Evolutionary conservation across 2,888 invertebrate species (phyloP).

Genomic region (Nomada goodeniana): DNA sequence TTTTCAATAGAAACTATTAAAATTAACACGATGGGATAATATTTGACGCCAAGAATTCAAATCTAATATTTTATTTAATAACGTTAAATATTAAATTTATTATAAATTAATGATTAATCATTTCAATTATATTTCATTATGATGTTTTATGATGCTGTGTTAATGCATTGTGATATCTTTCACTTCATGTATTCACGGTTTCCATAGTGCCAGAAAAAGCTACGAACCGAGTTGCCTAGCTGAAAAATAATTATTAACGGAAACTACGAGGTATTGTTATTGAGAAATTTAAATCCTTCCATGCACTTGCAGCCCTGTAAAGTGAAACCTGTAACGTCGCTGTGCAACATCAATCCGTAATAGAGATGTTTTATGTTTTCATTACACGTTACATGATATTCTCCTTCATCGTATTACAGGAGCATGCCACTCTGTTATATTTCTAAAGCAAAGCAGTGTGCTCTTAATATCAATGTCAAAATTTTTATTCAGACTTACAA

Average conservation of each 20-base stretch:
- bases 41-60: too few relatives aligned
- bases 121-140: too few relatives aligned
- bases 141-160: too few relatives aligned
- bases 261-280: neutral
- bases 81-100: too few relatives aligned
- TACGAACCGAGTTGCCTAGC: constrained; percentile 8
- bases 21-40: too few relatives aligned
- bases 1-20: too few relatives aligned
- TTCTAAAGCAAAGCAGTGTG: neutral
- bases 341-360: constrained; percentile 10
- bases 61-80: too few relatives aligned
- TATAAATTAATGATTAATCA: too few relatives aligned
- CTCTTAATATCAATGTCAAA: too few relatives aligned
- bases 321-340: constrained; percentile 6
- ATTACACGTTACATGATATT: neutral
- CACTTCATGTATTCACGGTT: too few relatives aligned
- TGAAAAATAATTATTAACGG: constrained; percentile 23
- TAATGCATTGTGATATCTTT: too few relatives aligned
- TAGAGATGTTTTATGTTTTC: constrained; percentile 15
- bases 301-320: neutral
- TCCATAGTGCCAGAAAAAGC: neutral
- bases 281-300: constrained; percentile 2
- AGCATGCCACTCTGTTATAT: neutral
- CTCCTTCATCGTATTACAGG: neutral
- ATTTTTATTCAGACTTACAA: neutral